phyloP scores from a whole-genome alignment of 2,888 invertebrate species.

The Chelonus formosanus region DNA sequence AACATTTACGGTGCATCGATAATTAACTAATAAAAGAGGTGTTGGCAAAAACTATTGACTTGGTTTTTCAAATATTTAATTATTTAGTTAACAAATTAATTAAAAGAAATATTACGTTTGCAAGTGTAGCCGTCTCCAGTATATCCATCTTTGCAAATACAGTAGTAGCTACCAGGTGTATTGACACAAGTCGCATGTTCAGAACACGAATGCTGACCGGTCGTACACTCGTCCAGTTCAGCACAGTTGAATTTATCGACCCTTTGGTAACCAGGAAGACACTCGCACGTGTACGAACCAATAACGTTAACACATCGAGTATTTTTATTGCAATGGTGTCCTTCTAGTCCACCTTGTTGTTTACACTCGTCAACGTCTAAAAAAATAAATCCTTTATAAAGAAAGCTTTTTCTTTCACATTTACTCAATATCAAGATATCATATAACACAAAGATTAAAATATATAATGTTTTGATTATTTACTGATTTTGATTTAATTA shows the following conservation, averaged over 20 bases:
- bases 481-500: background rate
- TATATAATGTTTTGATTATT: background rate
- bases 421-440: background rate
- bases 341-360: slow-evolving; percentile 78
- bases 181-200: slow-evolving; percentile 81
- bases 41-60: no score
- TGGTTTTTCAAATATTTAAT: slow-evolving; percentile 1
- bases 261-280: slow-evolving; percentile 79
- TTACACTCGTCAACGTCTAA: slow-evolving; percentile 87
- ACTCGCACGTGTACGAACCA: slow-evolving; percentile 86
- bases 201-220: slow-evolving; percentile 78
- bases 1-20: no score
- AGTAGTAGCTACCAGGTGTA: slow-evolving; percentile 83
- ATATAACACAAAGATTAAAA: background rate
- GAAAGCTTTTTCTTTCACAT: background rate
- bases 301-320: slow-evolving; percentile 84
- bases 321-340: slow-evolving; percentile 87
- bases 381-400: background rate
- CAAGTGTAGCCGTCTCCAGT: slow-evolving; percentile 81
- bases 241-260: slow-evolving; percentile 82
- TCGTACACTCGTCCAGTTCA: slow-evolving; percentile 82
- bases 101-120: slow-evolving; percentile 69
- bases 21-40: no score
- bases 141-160: slow-evolving; percentile 78
- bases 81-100: background rate